A percentile compares a stretch with the other conserved stretches of the same genome.
Evolutionary conservation across 2,797 vertebrate genomes (phyloP).

Genomic region (Pogonophryne albipinna): DNA sequence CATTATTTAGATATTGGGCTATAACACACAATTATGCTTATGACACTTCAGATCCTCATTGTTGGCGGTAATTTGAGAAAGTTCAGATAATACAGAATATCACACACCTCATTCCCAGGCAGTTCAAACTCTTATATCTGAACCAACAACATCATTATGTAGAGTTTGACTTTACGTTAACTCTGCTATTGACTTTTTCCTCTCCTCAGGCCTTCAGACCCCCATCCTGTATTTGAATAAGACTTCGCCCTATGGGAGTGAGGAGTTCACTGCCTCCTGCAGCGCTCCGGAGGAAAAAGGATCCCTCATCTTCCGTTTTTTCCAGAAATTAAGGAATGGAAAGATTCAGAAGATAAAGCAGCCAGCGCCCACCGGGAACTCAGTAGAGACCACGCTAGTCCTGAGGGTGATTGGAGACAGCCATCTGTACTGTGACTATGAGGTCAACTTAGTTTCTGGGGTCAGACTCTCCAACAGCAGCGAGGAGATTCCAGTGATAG

Average conservation of each 20-base stretch:
- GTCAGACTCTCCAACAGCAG: constrained; percentile 71
- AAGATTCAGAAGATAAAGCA: constrained; percentile 31
- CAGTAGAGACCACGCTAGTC: constrained; percentile 43
- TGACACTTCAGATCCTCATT: background rate
- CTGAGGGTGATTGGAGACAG: constrained; percentile 45
- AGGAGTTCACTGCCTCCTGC: constrained; percentile 73
- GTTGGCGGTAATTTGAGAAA: background rate
- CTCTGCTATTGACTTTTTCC: background rate
- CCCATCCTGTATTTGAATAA: constrained; percentile 68
- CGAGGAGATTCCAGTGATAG: constrained; percentile 49
- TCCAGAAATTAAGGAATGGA: constrained; percentile 30
- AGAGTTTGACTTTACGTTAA: constrained; percentile 2
- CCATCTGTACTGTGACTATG: constrained; percentile 74
- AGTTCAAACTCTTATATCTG: background rate
- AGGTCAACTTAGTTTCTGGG: constrained; percentile 43
- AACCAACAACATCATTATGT: background rate
- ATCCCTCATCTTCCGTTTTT: constrained; percentile 68
- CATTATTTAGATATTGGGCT: background rate
- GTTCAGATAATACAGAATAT: background rate
- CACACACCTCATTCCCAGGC: background rate
- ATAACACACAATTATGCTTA: background rate
- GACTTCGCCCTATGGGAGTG: constrained; percentile 47
- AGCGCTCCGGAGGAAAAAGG: constrained; percentile 78
- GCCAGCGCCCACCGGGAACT: constrained; percentile 18
- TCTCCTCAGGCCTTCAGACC: constrained; percentile 76